Evolutionary conservation across 2,113 vertebrate genomes (phyloP).

Genomic region (Poeciliopsis prolifica): DNA sequence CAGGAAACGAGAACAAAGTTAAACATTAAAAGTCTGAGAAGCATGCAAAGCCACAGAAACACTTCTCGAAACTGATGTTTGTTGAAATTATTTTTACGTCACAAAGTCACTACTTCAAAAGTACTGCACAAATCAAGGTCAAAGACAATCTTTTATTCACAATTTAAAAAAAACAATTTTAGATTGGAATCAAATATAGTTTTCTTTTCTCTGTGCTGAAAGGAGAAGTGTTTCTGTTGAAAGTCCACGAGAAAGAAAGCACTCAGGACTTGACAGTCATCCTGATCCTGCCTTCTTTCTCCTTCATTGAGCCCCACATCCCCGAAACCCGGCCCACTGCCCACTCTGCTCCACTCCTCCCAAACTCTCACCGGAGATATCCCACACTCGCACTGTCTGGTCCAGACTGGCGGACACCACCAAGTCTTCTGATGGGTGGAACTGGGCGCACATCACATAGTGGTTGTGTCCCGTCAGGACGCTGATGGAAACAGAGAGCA

Average conservation of each 20-base stretch:
- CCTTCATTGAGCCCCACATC: slow-evolving; percentile 16
- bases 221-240: slow-evolving; percentile 70
- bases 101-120: not conserved
- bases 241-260: slow-evolving; percentile 70
- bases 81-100: not conserved
- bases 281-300: slow-evolving; percentile 45
- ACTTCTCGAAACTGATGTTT: slow-evolving; percentile 35
- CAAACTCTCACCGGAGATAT: slow-evolving; percentile 95
- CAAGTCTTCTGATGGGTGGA: slow-evolving; percentile 94
- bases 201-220: not conserved
- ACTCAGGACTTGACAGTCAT: slow-evolving; percentile 15
- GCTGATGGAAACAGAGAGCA: slow-evolving; percentile 64
- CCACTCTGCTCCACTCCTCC: slow-evolving; percentile 35
- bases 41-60: slow-evolving; percentile 76
- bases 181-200: not conserved
- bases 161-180: not conserved
- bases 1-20: slow-evolving; percentile 6
- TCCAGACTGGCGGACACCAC: slow-evolving; percentile 97
- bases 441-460: slow-evolving; percentile 98
- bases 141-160: not conserved
- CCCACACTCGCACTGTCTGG: slow-evolving; percentile 98
- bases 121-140: not conserved
- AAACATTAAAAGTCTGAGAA: slow-evolving; percentile 26
- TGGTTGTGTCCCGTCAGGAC: slow-evolving; percentile 97
- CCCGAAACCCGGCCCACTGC: slow-evolving; percentile 32